Evolutionary conservation across 2,888 invertebrate genomes (phyloP).

Genomic region (Bursaphelenchus okinawaensis): DNA sequence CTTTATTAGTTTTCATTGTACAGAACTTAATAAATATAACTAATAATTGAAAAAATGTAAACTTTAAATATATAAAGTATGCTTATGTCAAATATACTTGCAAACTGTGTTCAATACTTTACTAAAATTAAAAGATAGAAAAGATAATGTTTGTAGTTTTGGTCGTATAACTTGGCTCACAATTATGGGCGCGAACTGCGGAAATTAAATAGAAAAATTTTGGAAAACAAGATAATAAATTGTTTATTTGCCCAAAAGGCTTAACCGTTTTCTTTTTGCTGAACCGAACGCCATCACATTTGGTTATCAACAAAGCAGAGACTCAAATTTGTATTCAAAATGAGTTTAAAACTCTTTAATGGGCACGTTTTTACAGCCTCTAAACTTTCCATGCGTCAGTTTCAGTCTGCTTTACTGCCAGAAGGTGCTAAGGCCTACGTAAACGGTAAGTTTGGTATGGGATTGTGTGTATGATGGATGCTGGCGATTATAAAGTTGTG

Average conservation of each 20-base stretch:
- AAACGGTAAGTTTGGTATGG: constrained; percentile 35
- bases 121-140: too few species aligned
- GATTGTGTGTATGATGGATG: not conserved
- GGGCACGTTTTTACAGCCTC: not conserved
- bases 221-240: too few species aligned
- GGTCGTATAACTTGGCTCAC: too few species aligned
- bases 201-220: too few species aligned
- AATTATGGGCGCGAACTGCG: too few species aligned
- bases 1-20: not conserved
- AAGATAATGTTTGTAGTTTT: too few species aligned
- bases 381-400: not conserved
- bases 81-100: too few species aligned
- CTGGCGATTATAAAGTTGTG: constrained; percentile 16
- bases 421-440: constrained; percentile 49
- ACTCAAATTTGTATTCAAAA: not conserved
- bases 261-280: not conserved
- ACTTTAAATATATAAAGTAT: too few species aligned
- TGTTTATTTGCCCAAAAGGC: not conserved
- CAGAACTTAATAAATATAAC: too few species aligned
- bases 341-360: not conserved
- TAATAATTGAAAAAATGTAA: too few species aligned
- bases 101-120: too few species aligned
- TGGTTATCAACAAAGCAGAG: not conserved
- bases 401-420: constrained; percentile 38
- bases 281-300: too few species aligned